phyloP scores from a whole-genome alignment of 2,888 invertebrate genomes.

The Apamea crenata region DNA sequence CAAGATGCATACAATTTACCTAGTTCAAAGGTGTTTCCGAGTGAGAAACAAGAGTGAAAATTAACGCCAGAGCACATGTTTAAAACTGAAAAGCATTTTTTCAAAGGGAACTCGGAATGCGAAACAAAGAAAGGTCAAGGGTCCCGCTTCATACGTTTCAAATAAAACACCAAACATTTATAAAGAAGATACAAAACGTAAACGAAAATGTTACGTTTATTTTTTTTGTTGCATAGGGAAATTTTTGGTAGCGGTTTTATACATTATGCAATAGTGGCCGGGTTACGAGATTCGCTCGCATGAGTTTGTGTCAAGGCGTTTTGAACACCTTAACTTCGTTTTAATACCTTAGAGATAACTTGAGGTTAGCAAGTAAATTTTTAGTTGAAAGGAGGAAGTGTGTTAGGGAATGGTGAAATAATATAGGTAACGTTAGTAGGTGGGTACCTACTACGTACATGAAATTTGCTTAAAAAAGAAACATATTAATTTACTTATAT shows the following conservation, averaged over 20 bases:
- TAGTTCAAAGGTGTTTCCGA: slow-evolving; percentile 40
- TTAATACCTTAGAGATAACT: slow-evolving; percentile 61
- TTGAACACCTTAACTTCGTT: slow-evolving; percentile 44
- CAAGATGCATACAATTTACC: slow-evolving; percentile 7
- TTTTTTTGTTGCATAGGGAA: neutral
- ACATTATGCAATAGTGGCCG: slow-evolving; percentile 30
- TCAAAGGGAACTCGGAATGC: slow-evolving; percentile 46
- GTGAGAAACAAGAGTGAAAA: slow-evolving; percentile 49
- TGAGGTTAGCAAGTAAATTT: slow-evolving; percentile 47
- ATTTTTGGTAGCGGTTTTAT: slow-evolving; percentile 8
- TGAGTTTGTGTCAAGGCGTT: slow-evolving; percentile 55
- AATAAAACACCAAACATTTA: slow-evolving; percentile 42
- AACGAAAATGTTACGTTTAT: neutral
- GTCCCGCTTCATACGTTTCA: slow-evolving; percentile 50
- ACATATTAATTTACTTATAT: neutral
- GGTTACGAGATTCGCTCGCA: slow-evolving; percentile 24
- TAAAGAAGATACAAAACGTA: slow-evolving; percentile 25
- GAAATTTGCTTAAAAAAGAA: neutral
- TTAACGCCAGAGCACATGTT: slow-evolving; percentile 51
- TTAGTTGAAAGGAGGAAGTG: slow-evolving; percentile 32
- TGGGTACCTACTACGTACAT: neutral
- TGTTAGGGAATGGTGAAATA: slow-evolving; percentile 28
- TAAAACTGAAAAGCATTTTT: slow-evolving; percentile 47
- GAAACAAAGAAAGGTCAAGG: slow-evolving; percentile 58
- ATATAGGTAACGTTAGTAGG: neutral